Evolutionary conservation across 2,113 vertebrate genomes (phyloP), one percentile per base, ranked within the genome.

Genomic region (Oplegnathus fasciatus): DNA sequence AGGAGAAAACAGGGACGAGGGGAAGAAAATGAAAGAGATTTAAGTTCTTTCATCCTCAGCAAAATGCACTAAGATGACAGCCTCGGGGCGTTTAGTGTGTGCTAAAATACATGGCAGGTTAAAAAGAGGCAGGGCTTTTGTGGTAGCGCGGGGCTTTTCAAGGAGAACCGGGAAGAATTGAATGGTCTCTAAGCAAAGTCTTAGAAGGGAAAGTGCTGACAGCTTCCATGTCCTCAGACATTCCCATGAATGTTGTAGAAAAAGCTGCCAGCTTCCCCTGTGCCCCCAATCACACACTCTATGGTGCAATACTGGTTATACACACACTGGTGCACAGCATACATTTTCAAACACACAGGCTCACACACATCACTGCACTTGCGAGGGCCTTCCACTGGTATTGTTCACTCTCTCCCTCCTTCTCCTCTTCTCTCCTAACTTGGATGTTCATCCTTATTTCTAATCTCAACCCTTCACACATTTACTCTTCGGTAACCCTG

Each of bases 51-150:
- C 87, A 82, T 91, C 77, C 89, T 92, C 88, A 90, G 92, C 89
- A 92, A 88, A 95, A 90, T 86, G 90, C 75, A 64, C 50, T 88
- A 86, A 91, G 86, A 89, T 86, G 93, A 94, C 90, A 91, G 89
- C 85, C 78, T 78, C 9, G 13, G 86, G 88, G 82, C 74, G 67
- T 80, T 88, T 77, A 54, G 82, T 54, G 72, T 66, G 62, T 17
- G 58, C 88, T 87, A 50, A 89, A 87, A 91, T 74, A 91, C 73
- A 62, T 22, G 83, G 78, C 58, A 57, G 84, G 86, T 80, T 85
- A 76, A 91, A 89, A 66, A 68, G 52, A 85, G 83, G 77, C 77
- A 22, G 77, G 65, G 80, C 74, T 82, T 87, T 89, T 79, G 78
- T 74, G 69, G 52, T 55, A 9, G 69, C 11, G 24, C 0, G 0